Evolutionary conservation across 2,113 vertebrate species (phyloP).

Genomic region (Paralichthys olivaceus): DNA sequence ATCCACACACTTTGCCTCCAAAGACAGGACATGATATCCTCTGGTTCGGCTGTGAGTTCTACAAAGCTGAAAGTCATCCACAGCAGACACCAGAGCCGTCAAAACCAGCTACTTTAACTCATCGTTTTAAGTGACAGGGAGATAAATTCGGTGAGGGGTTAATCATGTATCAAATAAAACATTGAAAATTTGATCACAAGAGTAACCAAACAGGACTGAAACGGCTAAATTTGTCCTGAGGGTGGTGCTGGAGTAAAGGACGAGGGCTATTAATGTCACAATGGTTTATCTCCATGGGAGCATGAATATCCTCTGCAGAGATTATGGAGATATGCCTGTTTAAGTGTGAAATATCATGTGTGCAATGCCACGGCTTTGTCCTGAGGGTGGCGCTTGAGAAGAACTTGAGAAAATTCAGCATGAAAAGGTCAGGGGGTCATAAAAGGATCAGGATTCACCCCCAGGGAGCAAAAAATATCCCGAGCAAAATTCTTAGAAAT

Average conservation of each 20-base stretch:
- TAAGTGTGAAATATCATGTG: not conserved
- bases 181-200: not conserved
- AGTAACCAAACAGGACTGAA: constrained; percentile 24
- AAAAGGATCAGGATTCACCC: constrained; percentile 7
- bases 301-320: constrained; percentile 1
- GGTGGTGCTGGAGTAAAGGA: constrained; percentile 45
- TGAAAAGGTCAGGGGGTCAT: not conserved
- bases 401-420: not conserved
- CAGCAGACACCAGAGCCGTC: not conserved
- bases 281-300: constrained; percentile 30
- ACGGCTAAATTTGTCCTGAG: constrained; percentile 27
- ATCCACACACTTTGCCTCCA: constrained; percentile 24
- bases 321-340: not conserved
- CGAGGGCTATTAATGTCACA: not conserved
- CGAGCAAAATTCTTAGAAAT: not conserved
- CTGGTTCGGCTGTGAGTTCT: not conserved
- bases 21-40: not conserved
- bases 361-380: not conserved
- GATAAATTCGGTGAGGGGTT: no score
- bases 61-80: not conserved
- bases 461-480: constrained; percentile 5
- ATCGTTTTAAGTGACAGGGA: no score
- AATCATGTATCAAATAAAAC: not conserved
- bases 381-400: not conserved
- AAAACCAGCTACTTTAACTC: no score